These are phyloP conservation scores for Sparus aurata DNA, from an alignment of 2,797 vertebrate genomes.

Conservation along the genomic window DNA sequence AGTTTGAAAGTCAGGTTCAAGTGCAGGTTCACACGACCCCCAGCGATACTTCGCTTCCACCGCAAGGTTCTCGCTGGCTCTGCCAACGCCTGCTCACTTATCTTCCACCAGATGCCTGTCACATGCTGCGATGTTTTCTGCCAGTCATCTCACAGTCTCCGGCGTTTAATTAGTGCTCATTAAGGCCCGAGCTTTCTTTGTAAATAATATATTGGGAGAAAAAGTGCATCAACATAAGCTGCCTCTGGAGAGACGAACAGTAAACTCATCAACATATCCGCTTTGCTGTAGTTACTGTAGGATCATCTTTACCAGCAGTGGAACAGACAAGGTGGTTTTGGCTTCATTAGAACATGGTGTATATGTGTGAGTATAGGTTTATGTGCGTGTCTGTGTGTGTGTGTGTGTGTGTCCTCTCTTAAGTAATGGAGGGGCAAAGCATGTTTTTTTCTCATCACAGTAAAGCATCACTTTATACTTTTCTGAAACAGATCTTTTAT, in stretches of 20 bases:
- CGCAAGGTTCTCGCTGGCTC: slow-evolving; percentile 41
- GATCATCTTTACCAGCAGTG: slow-evolving; percentile 46
- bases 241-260: slow-evolving; percentile 72
- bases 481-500: slow-evolving; percentile 22
- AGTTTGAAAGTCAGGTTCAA: slow-evolving; percentile 79
- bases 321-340: slow-evolving; percentile 34
- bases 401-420: background rate
- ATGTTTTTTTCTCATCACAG: slow-evolving; percentile 23
- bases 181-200: slow-evolving; percentile 77
- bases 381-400: slow-evolving; percentile 1
- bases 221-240: slow-evolving; percentile 76
- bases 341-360: slow-evolving; percentile 6
- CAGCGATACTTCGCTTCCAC: slow-evolving; percentile 54
- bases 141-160: slow-evolving; percentile 80
- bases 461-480: slow-evolving; percentile 8
- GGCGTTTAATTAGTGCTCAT: slow-evolving; percentile 85
- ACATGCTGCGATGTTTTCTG: slow-evolving; percentile 79
- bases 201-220: slow-evolving; percentile 82
- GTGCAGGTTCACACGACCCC: slow-evolving; percentile 72
- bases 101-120: slow-evolving; percentile 82
- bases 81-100: slow-evolving; percentile 64
- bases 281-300: slow-evolving; percentile 54
- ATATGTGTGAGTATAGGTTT: background rate
- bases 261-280: slow-evolving; percentile 68
- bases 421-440: slow-evolving; percentile 16